Percentiles rank a stretch among this genome's conserved stretches.
Conservation (phyloP, 1,140 invertebrate species). For the Ephestia elutella region DNA sequence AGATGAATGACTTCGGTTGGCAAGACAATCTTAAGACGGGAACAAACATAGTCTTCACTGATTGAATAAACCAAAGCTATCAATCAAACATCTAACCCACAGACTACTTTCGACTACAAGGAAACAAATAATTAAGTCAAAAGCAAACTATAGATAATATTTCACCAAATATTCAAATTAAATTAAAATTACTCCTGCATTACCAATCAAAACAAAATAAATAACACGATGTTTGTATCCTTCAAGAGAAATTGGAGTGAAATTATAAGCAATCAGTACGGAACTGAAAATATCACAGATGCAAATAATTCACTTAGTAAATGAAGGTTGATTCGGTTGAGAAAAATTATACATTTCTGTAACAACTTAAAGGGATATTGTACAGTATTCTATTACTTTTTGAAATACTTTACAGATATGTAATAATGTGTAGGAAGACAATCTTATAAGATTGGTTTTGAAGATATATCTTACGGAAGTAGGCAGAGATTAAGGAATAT, state of each 20-base stretch:
- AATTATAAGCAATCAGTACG: constrained; percentile 51
- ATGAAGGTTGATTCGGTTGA: constrained; percentile 8
- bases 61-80: constrained; percentile 8
- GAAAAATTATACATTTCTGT: not conserved
- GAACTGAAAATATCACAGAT: constrained; percentile 68
- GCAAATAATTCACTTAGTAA: constrained; percentile 52
- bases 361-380: not conserved
- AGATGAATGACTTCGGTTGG: not conserved
- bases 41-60: constrained; percentile 37
- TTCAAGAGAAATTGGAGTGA: constrained; percentile 25
- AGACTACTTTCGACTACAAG: constrained; percentile 37
- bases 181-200: constrained; percentile 6
- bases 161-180: constrained; percentile 17
- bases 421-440: too few relatives aligned
- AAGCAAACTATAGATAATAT: constrained; percentile 22
- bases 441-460: too few relatives aligned
- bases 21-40: constrained; percentile 33
- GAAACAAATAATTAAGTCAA: constrained; percentile 59
- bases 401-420: too few relatives aligned
- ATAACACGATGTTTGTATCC: constrained; percentile 8
- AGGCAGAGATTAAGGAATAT: too few relatives aligned
- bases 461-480: too few relatives aligned
- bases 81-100: not conserved
- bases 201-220: constrained; percentile 17
- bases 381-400: not conserved